Evolutionary conservation across 2,797 vertebrate genomes (phyloP).

Genomic region (Pipistrellus pygmaeus): DNA sequence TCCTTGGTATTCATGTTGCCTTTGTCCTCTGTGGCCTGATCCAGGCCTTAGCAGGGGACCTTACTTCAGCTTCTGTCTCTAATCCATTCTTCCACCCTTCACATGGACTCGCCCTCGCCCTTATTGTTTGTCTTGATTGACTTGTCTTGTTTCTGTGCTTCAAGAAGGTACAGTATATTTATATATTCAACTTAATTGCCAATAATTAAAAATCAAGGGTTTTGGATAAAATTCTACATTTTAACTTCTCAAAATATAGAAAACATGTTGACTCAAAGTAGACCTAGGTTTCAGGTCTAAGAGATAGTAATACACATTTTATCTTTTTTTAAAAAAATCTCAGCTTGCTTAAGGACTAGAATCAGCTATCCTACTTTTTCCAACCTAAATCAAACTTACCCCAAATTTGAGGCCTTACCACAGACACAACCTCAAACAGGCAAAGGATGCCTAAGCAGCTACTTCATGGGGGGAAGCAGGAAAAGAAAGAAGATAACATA

Average conservation of each 20-base stretch:
- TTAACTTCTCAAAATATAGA: neutral
- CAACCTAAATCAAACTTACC: neutral
- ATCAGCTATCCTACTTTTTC: neutral
- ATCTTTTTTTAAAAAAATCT: conserved; percentile 1
- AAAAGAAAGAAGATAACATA: neutral
- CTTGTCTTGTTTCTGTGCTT: neutral
- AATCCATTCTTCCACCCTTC: fast-evolving
- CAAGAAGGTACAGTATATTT: neutral
- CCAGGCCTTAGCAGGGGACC: neutral
- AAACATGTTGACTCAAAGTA: neutral
- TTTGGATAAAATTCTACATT: neutral
- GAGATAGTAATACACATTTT: neutral
- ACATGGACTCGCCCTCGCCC: neutral
- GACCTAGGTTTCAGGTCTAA: neutral
- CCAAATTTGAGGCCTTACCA: neutral
- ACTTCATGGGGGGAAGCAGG: neutral
- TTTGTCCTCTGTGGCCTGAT: neutral
- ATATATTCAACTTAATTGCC: neutral
- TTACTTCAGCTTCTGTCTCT: neutral
- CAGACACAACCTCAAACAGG: neutral
- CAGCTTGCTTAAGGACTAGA: neutral
- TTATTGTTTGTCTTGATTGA: neutral
- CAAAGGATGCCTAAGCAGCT: neutral
- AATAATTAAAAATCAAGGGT: neutral
- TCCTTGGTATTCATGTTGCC: neutral